Base-by-base conservation (phyloP, 2,113 vertebrate genomes). In the Meriones unguiculatus region DNA sequence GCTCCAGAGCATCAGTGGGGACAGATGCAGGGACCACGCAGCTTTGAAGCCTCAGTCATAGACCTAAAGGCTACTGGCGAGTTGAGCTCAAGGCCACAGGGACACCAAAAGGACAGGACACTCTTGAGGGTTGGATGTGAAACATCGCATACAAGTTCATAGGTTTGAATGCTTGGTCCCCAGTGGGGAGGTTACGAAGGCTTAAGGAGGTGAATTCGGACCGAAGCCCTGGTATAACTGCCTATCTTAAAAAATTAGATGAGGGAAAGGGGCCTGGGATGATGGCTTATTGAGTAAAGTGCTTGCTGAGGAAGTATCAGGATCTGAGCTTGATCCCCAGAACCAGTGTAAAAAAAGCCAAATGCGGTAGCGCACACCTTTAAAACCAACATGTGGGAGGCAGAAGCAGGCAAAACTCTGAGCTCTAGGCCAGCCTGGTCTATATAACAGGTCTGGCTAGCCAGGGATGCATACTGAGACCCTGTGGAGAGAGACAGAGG, bases 1-100 rank as follows among this genome's bases (percentile, higher is more conserved):
- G 46, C 75, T 75, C 46, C 35, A 35, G 73, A 5, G 30, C 2
- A 7, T 22, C 3, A 14, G 1, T 25, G 32, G 2, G 4, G 2
- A 24, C 5, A 32, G 8, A 7, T 9, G 25, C 20, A 6, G 8
- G 25, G 13, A 12, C 6, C 3, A 22, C 64, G 17, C 0, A 3
- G 24, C 67, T 38, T 38, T 13, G 38, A 46, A 54, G 30, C 73
- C 32, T 72, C 59, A 10, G 75, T 30, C 46, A 28, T n/a, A 69
- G 54, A 38, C 65, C 90, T 54, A 2, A 28, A 32, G 0, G 14
- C 14, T 2, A 25, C 32, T 18, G 46, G 73, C 78, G 10, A 18
- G 12, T 20, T 15, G 41, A 69, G 35, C 67, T n/a, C 46, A 7
- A 50, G 7, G 32, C n/a, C 4, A 12, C 12, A 46, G 73, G 70